Conservation (phyloP, 1,140 invertebrate genomes). For the Heliconius hewitsoni region DNA sequence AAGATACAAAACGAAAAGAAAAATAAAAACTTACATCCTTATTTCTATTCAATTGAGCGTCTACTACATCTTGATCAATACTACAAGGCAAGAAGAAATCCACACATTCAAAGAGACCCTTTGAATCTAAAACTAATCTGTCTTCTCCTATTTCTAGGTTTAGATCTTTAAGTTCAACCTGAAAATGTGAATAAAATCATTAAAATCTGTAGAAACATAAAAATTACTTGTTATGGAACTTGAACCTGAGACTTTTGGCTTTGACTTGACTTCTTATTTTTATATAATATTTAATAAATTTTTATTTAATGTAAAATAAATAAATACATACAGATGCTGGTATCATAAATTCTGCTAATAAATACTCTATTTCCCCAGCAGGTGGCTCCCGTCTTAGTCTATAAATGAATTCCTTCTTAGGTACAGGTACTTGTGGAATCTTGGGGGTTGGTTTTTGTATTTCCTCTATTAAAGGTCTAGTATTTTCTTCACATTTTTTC, state of each 20-base stretch:
- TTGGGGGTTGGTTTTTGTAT: constrained; percentile 61
- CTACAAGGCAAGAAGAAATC: constrained; percentile 72
- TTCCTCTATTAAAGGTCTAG: constrained; percentile 81
- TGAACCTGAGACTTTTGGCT: too few species aligned
- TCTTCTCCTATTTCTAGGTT: constrained; percentile 71
- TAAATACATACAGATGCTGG: constrained; percentile 72
- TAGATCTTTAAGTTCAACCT: constrained; percentile 69
- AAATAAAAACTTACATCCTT: constrained; percentile 61
- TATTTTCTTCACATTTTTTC: constrained; percentile 66
- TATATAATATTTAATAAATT: too few species aligned
- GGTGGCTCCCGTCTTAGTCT: constrained; percentile 76
- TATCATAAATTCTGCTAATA: constrained; percentile 83
- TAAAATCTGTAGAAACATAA: background rate
- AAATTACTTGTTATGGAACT: too few species aligned
- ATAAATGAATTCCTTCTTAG: constrained; percentile 65
- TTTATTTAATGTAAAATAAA: background rate
- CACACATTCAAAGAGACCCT: constrained; percentile 58
- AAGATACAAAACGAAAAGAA: too few species aligned
- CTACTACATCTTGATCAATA: constrained; percentile 67
- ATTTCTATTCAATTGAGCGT: constrained; percentile 69
- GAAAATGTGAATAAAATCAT: constrained; percentile 26
- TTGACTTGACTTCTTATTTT: too few species aligned
- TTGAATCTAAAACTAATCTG: constrained; percentile 62
- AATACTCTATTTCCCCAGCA: constrained; percentile 71
- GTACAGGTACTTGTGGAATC: constrained; percentile 46